Percentiles rank a stretch among this genome's conserved stretches.
Conservation (phyloP, 2,113 vertebrate species). For the Isurus oxyrinchus region DNA sequence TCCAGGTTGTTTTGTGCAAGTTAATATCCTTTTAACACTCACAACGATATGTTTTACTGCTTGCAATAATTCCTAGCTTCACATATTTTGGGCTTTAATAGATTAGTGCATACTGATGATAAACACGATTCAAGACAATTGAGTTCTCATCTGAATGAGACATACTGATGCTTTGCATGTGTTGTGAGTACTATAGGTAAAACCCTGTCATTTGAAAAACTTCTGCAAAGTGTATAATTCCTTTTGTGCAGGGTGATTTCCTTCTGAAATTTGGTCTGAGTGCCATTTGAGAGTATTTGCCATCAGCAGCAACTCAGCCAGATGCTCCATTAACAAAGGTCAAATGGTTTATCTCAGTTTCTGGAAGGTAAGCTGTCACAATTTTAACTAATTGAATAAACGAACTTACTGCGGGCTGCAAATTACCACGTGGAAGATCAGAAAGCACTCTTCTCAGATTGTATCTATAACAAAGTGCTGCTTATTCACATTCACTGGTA, state of each 20-base stretch:
- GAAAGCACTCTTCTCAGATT: not conserved
- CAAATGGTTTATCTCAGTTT: not conserved
- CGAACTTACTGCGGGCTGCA: not conserved
- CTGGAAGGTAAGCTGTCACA: not conserved
- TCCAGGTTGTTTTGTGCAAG: not conserved
- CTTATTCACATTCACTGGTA: not conserved
- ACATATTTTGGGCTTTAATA: not conserved
- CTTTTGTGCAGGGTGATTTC: not conserved
- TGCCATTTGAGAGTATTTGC: not conserved
- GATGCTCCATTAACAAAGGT: not conserved
- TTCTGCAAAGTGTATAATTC: not conserved
- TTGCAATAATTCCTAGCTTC: not conserved
- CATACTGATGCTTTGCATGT: not conserved
- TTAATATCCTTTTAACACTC: not conserved
- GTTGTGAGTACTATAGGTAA: not conserved
- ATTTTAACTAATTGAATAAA: conserved; percentile 2
- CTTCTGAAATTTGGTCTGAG: not conserved
- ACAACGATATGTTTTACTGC: not conserved
- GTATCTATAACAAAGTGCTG: not conserved
- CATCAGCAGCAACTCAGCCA: not conserved
- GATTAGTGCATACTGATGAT: not conserved
- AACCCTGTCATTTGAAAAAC: not conserved
- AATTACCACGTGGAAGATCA: not conserved
- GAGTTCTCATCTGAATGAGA: not conserved
- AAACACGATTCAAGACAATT: not conserved